Base-by-base conservation (phyloP, 2,797 vertebrate genomes). In the Chrysocyon brachyurus region DNA sequence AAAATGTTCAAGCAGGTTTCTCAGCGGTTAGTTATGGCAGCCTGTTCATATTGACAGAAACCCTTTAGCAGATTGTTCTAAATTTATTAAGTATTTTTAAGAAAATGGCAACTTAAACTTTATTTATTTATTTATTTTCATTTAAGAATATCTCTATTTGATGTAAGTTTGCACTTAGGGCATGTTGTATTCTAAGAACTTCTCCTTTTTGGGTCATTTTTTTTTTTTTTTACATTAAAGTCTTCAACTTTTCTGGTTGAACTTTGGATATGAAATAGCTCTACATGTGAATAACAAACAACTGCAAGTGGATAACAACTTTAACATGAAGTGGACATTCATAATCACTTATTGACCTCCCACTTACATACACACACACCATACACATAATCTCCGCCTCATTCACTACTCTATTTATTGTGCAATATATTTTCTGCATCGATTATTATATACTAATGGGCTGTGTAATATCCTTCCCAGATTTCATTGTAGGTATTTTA, bases 391-490 rank as follows among this genome's bases (percentile, higher is more conserved):
- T 96, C 57, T 95, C 87, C 24, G 16, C 91, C 56, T 91, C 83
- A 89, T 97, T 96, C 90, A 54, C 70, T 87, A 93, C 64, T 90
- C 77, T 94, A 75, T 94, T 95, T 96, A 96, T 92, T 92, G 66
- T 94, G 77, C 84, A 92, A 96, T 96, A 93, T 68, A 97, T 92
- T 97, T 96, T 96, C 95, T 90, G 36, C 79, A 93, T 96, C 22
- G 12, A 57, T 96, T 94, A 85, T 93, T 95, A 17, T 95, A 86
- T 95, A 89, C 92, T 92, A 77, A 82, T 96, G 95, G 92, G 56
- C 87, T 98, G 88, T 87, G 73, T 98, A 98, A 98, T 96, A 90
- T 78, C 90, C 75, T 96, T 95, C 91, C 87, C 86, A 91, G 77
- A 94, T 95, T 97, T 97, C 56, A 36, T 84, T 94, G 81, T 95